Evolutionary conservation across 2,888 invertebrate species (phyloP).

Genomic region (Andrena haemorrhoa): DNA sequence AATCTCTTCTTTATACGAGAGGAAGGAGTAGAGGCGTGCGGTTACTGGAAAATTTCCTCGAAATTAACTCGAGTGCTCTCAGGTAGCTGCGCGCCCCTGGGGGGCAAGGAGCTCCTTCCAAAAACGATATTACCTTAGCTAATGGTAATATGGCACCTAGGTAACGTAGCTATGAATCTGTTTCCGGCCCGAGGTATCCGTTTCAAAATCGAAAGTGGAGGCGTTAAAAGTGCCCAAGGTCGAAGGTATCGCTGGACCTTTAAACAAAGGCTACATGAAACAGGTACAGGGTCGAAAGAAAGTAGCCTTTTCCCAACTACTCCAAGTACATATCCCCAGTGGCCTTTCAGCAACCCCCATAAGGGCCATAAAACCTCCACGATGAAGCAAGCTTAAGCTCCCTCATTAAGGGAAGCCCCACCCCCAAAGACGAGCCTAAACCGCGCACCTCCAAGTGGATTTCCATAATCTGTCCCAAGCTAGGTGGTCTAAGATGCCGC

Average conservation of each 20-base stretch:
- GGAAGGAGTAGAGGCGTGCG: neutral
- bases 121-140: neutral
- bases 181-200: no score
- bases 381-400: neutral
- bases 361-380: constrained; percentile 31
- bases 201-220: no score
- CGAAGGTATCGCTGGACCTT: neutral
- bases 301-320: neutral
- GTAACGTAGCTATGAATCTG: no score
- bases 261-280: neutral
- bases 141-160: neutral
- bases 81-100: neutral
- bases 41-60: neutral
- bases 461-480: constrained; percentile 1
- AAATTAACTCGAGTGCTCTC: neutral
- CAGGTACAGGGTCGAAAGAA: no score
- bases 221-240: no score
- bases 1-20: neutral
- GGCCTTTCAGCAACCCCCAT: neutral
- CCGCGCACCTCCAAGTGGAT: neutral
- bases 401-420: neutral
- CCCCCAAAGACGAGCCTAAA: neutral
- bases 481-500: neutral
- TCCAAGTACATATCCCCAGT: neutral
- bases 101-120: no score